Evolutionary conservation across 2,797 vertebrate species (phyloP).

Genomic region (Chelmon rostratus): DNA sequence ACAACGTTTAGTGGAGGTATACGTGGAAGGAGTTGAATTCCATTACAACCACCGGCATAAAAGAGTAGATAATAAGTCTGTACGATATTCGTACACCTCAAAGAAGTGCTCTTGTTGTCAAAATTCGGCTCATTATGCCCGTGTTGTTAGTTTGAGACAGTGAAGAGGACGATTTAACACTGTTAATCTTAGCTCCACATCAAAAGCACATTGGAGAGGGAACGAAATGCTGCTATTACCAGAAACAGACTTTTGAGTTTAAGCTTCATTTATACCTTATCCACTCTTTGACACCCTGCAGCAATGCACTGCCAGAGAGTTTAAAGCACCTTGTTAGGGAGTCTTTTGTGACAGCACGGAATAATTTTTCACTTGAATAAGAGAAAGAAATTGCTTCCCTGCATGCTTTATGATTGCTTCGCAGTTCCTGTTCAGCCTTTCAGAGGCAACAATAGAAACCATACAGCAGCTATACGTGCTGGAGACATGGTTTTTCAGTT

Average conservation of each 20-base stretch:
- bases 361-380: conserved; percentile 87
- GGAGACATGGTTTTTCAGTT: conserved; percentile 65
- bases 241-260: conserved; percentile 84
- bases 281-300: conserved; percentile 80
- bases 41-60: conserved; percentile 33
- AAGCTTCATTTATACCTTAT: conserved; percentile 85
- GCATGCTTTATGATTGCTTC: conserved; percentile 82
- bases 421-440: conserved; percentile 78
- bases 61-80: conserved; percentile 37
- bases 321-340: conserved; percentile 86
- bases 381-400: conserved; percentile 86
- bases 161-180: conserved; percentile 71
- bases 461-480: conserved; percentile 69
- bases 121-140: conserved; percentile 62
- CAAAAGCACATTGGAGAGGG: conserved; percentile 76
- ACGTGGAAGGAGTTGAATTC: conserved; percentile 10
- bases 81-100: conserved; percentile 15
- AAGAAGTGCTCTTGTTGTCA: conserved; percentile 54
- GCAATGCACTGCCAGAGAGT: conserved; percentile 79
- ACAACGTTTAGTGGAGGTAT: conserved; percentile 32
- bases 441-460: conserved; percentile 78
- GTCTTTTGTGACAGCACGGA: conserved; percentile 84
- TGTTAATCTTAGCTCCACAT: conserved; percentile 80
- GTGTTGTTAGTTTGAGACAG: conserved; percentile 69
- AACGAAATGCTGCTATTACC: conserved; percentile 81